Evolutionary conservation across 2,113 vertebrate species (phyloP), one percentile per base, ranked within the genome.

Genomic region (Nycticebus coucang): DNA sequence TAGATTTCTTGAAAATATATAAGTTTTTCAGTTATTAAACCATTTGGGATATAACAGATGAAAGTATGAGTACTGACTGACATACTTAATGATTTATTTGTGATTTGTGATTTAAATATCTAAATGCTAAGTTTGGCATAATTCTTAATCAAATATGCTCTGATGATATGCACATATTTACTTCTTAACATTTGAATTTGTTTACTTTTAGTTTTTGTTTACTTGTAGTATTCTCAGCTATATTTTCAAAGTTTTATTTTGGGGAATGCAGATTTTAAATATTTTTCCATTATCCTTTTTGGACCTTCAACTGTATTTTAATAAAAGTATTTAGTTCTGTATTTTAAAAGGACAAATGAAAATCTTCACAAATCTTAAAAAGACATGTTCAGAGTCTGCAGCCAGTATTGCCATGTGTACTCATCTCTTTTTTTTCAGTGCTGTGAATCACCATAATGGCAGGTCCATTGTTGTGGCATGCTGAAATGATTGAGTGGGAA

Each of bases 111-210:
- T 79, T 55, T 88, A 37, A 21, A 75, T 69, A 81, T 87, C 91
- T 93, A 57, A 17, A 91, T 95, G 60, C 13, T 66, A 94, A 87
- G 2, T 72, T 18, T 89, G 71, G 55, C 83, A 18, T 1, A 64
- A 53, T 84, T 77, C 30, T 14, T 75, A 80, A 94, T 96, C 85
- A 93, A 92, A 78, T 82, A 91, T 87, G 18, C 78, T 28, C 55
- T 72, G 72, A 41, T 41, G 45, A 57, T 33, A 64, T 87, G 26
- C 35, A n/a, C 37, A 24, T 68, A 28, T 71, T 75, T 79, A 7
- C 35, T 82, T 89, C 93, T 95, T 86, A 75, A 66, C 79, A 18
- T 62, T 72, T 69, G 74, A 55, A 9, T 87, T 57, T 87, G 1
- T 92, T 21, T 77, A 18, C 33, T 59, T 96, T 94, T 85, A 81